A percentile compares a stretch with the other conserved stretches of the same genome.
phyloP scores from a whole-genome alignment of 1,140 invertebrate species.

The Teleogryllus occipitalis region DNA sequence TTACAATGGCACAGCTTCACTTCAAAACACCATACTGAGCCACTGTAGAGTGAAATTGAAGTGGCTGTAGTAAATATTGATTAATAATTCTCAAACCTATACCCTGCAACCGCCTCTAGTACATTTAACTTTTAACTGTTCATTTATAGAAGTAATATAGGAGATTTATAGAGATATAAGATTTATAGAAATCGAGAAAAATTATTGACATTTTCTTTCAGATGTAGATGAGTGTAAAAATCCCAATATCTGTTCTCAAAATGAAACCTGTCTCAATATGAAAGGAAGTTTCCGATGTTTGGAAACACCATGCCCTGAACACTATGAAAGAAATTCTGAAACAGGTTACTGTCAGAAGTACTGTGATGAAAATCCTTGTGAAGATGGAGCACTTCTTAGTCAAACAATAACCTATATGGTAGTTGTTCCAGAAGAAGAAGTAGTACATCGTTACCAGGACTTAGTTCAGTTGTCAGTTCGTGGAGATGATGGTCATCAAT shows the following conservation, averaged over 20 bases:
- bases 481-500: constrained; percentile 14
- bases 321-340: constrained; percentile 14
- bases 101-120: too few relatives aligned
- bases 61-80: too few relatives aligned
- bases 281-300: constrained; percentile 9
- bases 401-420: constrained; percentile 12
- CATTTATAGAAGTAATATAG: too few relatives aligned
- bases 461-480: constrained; percentile 12
- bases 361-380: constrained; percentile 13
- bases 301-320: constrained; percentile 16
- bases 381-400: constrained; percentile 10
- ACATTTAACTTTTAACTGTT: too few relatives aligned
- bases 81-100: too few relatives aligned
- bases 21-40: too few relatives aligned
- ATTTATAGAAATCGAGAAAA: too few relatives aligned
- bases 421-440: background rate
- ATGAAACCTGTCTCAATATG: constrained; percentile 18
- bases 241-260: background rate
- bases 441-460: constrained; percentile 16
- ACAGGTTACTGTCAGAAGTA: constrained; percentile 16
- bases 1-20: too few relatives aligned
- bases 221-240: constrained; percentile 18
- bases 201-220: background rate
- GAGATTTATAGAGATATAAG: too few relatives aligned
- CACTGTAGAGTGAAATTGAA: too few relatives aligned